Conservation (phyloP, 2,888 invertebrate species). For the Ceratothoa steindachneri region DNA sequence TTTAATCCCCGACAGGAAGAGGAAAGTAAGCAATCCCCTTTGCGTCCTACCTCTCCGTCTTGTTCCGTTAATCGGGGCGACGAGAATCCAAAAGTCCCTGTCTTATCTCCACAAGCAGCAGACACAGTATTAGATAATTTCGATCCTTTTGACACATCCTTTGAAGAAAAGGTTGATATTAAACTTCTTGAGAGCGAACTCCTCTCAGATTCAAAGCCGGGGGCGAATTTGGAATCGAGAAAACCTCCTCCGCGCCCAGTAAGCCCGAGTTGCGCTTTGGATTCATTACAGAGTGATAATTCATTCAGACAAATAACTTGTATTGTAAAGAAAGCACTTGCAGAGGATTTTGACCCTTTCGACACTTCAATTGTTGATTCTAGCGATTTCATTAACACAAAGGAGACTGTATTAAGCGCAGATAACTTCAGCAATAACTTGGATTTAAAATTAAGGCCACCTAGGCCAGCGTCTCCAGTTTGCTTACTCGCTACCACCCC, state of each 20-base stretch:
- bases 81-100: conserved; percentile 53
- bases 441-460: conserved; percentile 9
- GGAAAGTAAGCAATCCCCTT: conserved; percentile 32
- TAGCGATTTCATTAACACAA: conserved; percentile 51
- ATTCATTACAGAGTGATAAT: conserved; percentile 26
- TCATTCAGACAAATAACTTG: conserved; percentile 23
- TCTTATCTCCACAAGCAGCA: conserved; percentile 19
- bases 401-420: conserved; percentile 53
- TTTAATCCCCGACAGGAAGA: conserved; percentile 50
- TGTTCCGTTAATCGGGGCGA: conserved; percentile 58
- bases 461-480: conserved; percentile 30
- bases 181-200: conserved; percentile 70
- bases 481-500: conserved; percentile 43
- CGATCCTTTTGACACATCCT: conserved; percentile 47
- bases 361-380: conserved; percentile 62
- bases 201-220: conserved; percentile 47
- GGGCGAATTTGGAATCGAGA: not conserved
- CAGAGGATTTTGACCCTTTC: conserved; percentile 60
- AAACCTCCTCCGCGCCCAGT: conserved; percentile 33
- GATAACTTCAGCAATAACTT: conserved; percentile 16
- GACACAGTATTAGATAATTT: conserved; percentile 34
- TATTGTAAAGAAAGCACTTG: conserved; percentile 18
- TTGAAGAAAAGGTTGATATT: conserved; percentile 45
- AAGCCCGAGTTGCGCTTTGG: conserved; percentile 18
- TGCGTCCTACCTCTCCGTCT: conserved; percentile 54